phyloP scores from a whole-genome alignment of 2,888 invertebrate genomes.

The Eupelmus urozonus region DNA sequence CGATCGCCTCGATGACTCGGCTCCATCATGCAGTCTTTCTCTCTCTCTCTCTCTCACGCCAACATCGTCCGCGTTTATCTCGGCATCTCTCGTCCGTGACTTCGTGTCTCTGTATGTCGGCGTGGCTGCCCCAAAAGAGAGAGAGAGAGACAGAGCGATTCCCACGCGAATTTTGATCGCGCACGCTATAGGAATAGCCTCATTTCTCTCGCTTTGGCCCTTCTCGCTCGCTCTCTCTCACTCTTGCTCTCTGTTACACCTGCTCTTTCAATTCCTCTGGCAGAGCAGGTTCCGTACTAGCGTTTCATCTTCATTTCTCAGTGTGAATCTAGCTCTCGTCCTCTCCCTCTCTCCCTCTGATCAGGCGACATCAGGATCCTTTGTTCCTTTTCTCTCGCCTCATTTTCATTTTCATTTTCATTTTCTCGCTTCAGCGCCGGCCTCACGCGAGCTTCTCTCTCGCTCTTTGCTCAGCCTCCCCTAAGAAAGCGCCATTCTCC shows the following conservation, averaged over 20 bases:
- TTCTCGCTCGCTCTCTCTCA: conserved; percentile 8
- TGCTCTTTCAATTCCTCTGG: conserved; percentile 16
- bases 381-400: conserved; percentile 24
- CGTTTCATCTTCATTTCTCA: conserved; percentile 17
- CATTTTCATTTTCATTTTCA: conserved; percentile 40
- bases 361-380: conserved; percentile 35
- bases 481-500: conserved; percentile 14
- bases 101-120: too few relatives aligned
- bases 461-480: not conserved
- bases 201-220: not conserved
- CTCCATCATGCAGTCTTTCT: conserved; percentile 1
- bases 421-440: too few relatives aligned
- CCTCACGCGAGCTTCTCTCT: not conserved
- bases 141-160: not conserved
- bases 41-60: conserved; percentile 36
- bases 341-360: not conserved
- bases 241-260: not conserved
- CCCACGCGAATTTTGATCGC: not conserved
- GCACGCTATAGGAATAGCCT: not conserved
- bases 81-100: conserved; percentile 44
- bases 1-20: not conserved
- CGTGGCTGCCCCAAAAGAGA: too few relatives aligned
- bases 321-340: not conserved
- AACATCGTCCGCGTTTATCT: conserved; percentile 53
- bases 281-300: not conserved